phyloP scores from a whole-genome alignment of 1,140 invertebrate species.

The Bombus waltoni region DNA sequence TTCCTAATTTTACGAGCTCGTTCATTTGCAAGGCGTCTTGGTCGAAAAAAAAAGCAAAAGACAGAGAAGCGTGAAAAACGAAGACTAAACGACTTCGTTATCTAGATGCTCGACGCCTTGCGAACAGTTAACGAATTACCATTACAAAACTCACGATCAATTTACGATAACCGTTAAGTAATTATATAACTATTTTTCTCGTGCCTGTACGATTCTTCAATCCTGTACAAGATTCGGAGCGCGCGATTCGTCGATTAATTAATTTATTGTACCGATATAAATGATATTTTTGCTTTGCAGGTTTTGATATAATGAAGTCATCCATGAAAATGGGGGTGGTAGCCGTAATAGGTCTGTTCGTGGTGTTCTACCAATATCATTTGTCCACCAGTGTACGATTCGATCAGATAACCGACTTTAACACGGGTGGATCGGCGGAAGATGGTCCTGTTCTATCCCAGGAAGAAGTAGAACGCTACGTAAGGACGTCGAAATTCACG shows the following conservation, averaged over 20 bases:
- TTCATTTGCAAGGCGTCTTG: neutral
- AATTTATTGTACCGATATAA: too few species aligned
- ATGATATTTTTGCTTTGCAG: constrained; percentile 8
- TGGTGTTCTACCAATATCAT: constrained; percentile 80
- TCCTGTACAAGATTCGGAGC: too few species aligned
- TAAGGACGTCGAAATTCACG: constrained; percentile 68
- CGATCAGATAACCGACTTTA: constrained; percentile 75
- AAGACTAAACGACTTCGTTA: neutral
- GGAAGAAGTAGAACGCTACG: constrained; percentile 69
- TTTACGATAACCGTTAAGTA: neutral
- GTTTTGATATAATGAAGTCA: constrained; percentile 75
- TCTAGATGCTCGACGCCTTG: neutral
- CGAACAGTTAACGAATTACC: neutral
- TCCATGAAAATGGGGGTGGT: constrained; percentile 79
- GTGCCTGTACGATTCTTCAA: neutral
- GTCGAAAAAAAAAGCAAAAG: neutral
- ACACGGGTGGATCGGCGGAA: constrained; percentile 67
- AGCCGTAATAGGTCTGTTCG: constrained; percentile 76
- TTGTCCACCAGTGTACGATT: constrained; percentile 76
- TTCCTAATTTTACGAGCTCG: constrained; percentile 7
- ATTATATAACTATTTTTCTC: neutral
- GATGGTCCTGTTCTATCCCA: constrained; percentile 68
- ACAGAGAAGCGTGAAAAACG: neutral
- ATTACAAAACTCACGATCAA: neutral
- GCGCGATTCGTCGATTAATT: too few species aligned